phyloP scores from a whole-genome alignment of 2,113 vertebrate species.

The Mesoclemmys tuberculata region DNA sequence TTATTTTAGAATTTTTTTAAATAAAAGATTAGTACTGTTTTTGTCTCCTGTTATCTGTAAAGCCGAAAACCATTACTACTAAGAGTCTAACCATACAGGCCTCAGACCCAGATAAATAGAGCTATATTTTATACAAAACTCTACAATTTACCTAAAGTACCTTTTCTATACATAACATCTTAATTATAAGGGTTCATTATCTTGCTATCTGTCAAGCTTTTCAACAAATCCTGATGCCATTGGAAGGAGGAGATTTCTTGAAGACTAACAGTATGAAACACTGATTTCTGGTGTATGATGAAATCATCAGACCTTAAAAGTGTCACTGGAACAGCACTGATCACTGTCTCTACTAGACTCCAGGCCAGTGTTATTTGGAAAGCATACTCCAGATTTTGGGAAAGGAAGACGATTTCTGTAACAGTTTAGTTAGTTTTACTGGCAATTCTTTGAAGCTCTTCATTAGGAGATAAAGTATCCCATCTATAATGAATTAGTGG shows the following conservation, averaged over 20 bases:
- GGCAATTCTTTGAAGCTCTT: slow-evolving; percentile 57
- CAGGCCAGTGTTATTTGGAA: neutral
- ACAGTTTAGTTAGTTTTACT: slow-evolving; percentile 31
- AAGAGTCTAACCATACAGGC: neutral
- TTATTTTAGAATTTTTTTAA: neutral
- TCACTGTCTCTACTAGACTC: slow-evolving; percentile 4
- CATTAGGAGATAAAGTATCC: slow-evolving; percentile 60
- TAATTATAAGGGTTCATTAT: slow-evolving; percentile 19
- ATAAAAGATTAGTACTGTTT: neutral
- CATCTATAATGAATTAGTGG: slow-evolving; percentile 55
- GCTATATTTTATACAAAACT: neutral
- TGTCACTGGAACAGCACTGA: neutral
- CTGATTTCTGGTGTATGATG: neutral
- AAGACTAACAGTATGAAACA: slow-evolving; percentile 34
- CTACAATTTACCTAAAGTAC: neutral
- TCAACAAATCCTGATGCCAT: slow-evolving; percentile 21
- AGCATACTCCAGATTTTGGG: slow-evolving; percentile 24
- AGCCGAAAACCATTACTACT: neutral
- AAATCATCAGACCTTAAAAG: slow-evolving; percentile 34
- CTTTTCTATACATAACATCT: slow-evolving; percentile 3
- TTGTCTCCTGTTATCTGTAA: neutral
- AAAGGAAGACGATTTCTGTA: slow-evolving; percentile 35
- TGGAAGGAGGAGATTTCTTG: slow-evolving; percentile 11
- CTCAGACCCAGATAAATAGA: slow-evolving; percentile 2
- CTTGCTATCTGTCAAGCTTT: slow-evolving; percentile 14